These are phyloP conservation scores for Lophotriccus pileatus DNA, from an alignment of 2,797 vertebrate genomes.

Conservation along the genomic window DNA sequence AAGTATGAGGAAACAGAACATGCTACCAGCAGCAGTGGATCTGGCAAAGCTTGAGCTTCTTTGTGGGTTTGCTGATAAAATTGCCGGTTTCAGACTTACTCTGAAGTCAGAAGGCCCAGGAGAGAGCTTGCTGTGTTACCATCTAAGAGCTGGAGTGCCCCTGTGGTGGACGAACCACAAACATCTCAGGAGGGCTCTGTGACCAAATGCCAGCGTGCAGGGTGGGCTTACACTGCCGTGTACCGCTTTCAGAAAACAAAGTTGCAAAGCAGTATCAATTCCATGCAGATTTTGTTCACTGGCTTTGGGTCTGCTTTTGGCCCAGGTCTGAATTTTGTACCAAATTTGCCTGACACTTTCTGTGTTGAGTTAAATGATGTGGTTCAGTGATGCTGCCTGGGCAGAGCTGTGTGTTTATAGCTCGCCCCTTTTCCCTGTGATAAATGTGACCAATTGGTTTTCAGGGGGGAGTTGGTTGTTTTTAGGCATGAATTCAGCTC, in stretches of 20 bases:
- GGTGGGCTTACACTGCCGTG: not conserved
- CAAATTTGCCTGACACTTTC: not conserved
- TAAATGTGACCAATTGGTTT: not conserved
- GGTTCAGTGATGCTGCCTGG: not conserved
- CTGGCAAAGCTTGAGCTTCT: not conserved
- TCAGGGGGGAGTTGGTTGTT: not conserved
- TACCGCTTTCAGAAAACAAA: not conserved
- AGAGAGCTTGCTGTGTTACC: not conserved
- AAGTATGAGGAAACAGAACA: not conserved
- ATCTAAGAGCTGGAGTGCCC: not conserved
- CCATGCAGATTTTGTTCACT: not conserved
- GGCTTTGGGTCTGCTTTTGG: not conserved
- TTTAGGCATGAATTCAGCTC: not conserved
- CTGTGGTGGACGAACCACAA: fast-evolving
- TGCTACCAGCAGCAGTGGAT: not conserved
- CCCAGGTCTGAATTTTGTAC: not conserved
- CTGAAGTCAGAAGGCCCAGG: not conserved
- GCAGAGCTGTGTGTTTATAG: not conserved
- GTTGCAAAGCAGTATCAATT: not conserved
- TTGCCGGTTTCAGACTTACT: not conserved
- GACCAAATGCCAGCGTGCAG: fast-evolving
- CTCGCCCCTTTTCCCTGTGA: fast-evolving
- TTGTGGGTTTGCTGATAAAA: not conserved
- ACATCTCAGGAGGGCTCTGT: not conserved
- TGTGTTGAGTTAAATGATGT: not conserved